Evolutionary conservation across 2,888 invertebrate genomes (phyloP).

Genomic region (Cheilosia variabilis): DNA sequence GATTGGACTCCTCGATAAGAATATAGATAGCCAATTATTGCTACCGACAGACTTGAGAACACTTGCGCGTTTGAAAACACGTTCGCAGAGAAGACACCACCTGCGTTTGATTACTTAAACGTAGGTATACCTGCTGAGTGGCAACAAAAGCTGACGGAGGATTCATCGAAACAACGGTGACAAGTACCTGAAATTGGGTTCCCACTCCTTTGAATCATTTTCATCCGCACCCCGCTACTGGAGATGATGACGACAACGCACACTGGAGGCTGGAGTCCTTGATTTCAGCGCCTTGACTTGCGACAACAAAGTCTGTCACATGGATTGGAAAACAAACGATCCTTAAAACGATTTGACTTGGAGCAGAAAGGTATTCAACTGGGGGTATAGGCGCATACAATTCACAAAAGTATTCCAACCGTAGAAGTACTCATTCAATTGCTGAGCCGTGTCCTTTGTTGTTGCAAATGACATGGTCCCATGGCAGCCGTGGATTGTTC

Average conservation of each 20-base stretch:
- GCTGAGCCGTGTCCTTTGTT: conserved; percentile 66
- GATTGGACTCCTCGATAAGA: not conserved
- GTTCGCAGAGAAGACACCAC: conserved; percentile 35
- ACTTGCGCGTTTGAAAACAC: conserved; percentile 29
- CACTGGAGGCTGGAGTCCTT: not conserved
- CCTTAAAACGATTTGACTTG: conserved; percentile 73
- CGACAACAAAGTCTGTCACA: conserved; percentile 68
- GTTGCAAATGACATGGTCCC: conserved; percentile 63
- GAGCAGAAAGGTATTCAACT: conserved; percentile 61
- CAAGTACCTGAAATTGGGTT: conserved; percentile 70
- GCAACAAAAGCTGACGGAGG: conserved; percentile 29
- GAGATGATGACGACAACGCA: conserved; percentile 4
- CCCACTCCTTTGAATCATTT: conserved; percentile 50
- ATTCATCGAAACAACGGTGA: conserved; percentile 66
- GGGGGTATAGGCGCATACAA: conserved; percentile 36
- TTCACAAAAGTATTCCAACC: conserved; percentile 65
- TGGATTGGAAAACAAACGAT: conserved; percentile 72
- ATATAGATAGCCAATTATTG: conserved; percentile 54
- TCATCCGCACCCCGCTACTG: conserved; percentile 8
- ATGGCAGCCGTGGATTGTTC: conserved; percentile 48
- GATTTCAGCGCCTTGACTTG: conserved; percentile 15
- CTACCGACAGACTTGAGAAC: conserved; percentile 50
- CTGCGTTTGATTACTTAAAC: conserved; percentile 70
- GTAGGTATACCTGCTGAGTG: conserved; percentile 17
- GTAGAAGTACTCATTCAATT: conserved; percentile 57